Conservation (phyloP, 2,888 invertebrate species). For the Beris morrisii region DNA sequence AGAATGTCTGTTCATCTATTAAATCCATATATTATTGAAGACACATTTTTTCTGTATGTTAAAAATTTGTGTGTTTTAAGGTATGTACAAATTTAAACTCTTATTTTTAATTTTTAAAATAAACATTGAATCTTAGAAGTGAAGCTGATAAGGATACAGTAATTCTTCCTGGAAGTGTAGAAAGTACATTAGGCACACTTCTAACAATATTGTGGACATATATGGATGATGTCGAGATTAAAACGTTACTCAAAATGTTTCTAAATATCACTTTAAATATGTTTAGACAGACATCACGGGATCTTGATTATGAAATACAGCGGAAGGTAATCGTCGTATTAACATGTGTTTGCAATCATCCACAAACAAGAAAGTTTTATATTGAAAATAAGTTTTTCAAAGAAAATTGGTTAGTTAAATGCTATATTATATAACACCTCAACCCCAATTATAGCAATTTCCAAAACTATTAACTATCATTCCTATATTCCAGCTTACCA, state of each 20-base stretch:
- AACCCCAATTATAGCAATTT: not conserved
- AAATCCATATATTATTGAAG: constrained; percentile 70
- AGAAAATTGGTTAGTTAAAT: constrained; percentile 54
- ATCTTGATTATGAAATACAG: constrained; percentile 54
- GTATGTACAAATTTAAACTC: constrained; percentile 35
- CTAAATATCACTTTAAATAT: constrained; percentile 48
- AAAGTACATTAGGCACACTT: constrained; percentile 50
- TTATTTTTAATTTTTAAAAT: not conserved
- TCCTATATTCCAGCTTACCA: constrained; percentile 46
- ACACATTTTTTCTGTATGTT: constrained; percentile 63
- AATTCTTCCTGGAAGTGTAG: constrained; percentile 45
- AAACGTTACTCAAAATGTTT: constrained; percentile 50
- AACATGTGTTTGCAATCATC: constrained; percentile 58
- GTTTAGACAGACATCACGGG: constrained; percentile 50
- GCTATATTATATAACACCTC: not conserved
- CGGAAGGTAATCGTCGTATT: constrained; percentile 57
- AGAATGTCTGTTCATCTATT: constrained; percentile 65
- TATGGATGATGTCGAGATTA: constrained; percentile 52
- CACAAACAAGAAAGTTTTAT: constrained; percentile 58
- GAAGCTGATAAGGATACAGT: constrained; percentile 46
- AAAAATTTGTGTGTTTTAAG: constrained; percentile 46
- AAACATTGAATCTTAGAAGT: constrained; percentile 37
- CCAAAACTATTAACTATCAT: not conserved
- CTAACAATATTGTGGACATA: constrained; percentile 53
- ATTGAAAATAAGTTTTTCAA: constrained; percentile 59